phyloP scores from a whole-genome alignment of 2,113 vertebrate genomes.

The Sinocyclocheilus grahami region DNA sequence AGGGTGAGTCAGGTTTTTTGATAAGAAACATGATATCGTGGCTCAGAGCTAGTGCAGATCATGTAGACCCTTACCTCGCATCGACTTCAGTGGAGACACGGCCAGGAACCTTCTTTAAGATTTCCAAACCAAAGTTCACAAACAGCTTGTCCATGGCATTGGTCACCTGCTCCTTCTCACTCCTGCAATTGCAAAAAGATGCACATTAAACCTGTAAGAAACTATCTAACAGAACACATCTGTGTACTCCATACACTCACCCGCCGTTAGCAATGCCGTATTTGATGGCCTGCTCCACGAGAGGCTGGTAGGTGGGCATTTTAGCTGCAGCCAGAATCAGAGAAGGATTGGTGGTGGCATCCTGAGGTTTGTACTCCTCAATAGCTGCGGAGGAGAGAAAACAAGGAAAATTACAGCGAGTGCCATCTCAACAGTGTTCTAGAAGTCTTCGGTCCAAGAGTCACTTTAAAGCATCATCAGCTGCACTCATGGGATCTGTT shows the following conservation, averaged over 20 bases:
- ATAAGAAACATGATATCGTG: too few relatives aligned
- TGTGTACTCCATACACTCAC: conserved; percentile 68
- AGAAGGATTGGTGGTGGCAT: conserved; percentile 97
- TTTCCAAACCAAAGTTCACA: conserved; percentile 91
- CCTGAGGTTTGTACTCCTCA: conserved; percentile 94
- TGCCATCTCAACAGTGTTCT: not conserved
- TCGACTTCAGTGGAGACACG: conserved; percentile 97
- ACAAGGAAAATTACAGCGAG: not conserved
- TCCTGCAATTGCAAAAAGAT: conserved; percentile 67
- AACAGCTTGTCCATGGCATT: conserved; percentile 93
- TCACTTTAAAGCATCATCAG: too few relatives aligned
- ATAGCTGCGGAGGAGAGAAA: conserved; percentile 79
- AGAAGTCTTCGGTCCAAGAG: not conserved
- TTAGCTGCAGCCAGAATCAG: conserved; percentile 93
- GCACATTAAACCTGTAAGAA: not conserved
- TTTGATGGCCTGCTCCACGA: conserved; percentile 88
- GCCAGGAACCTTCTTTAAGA: conserved; percentile 94
- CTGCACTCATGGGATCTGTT: too few relatives aligned
- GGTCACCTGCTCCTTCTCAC: conserved; percentile 86
- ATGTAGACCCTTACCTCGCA: conserved; percentile 79
- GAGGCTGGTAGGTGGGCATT: conserved; percentile 88
- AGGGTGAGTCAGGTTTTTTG: too few relatives aligned
- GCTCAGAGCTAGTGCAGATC: too few relatives aligned
- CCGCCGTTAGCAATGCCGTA: conserved; percentile 85
- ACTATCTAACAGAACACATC: not conserved